Conservation (phyloP, 2,888 invertebrate genomes). For the Thymelicus acteon region DNA sequence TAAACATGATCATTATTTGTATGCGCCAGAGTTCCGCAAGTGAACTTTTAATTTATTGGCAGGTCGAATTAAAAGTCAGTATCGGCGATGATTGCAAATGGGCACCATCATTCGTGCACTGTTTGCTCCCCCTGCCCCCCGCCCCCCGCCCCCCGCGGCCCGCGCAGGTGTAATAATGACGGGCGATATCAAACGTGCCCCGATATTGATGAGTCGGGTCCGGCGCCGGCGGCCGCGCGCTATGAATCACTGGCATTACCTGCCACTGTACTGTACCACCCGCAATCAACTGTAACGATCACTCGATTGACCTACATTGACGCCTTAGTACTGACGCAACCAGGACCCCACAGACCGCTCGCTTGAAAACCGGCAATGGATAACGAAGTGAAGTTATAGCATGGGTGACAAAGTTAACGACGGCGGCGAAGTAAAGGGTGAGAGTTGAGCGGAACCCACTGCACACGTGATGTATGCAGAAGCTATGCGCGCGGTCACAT, state of each 20-base stretch:
- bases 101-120: constrained; percentile 11
- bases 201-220: constrained; percentile 71
- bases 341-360: not conserved
- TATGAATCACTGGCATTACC: constrained; percentile 71
- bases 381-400: not conserved
- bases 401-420: constrained; percentile 4
- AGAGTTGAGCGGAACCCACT: constrained; percentile 33
- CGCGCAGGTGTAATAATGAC: constrained; percentile 43
- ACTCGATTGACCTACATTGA: not conserved
- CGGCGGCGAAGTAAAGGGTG: constrained; percentile 11
- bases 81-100: constrained; percentile 18
- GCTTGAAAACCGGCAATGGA: constrained; percentile 8
- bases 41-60: constrained; percentile 9
- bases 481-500: constrained; percentile 44
- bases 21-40: not conserved
- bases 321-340: not conserved
- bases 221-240: constrained; percentile 56
- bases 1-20: not conserved
- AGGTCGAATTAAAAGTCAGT: not conserved
- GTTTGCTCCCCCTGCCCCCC: not conserved
- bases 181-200: constrained; percentile 60
- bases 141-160: not conserved
- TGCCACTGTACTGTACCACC: constrained; percentile 46
- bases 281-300: not conserved
- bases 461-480: constrained; percentile 42